A percentile compares a stretch with the other conserved stretches of the same genome.
Conservation (phyloP, 2,113 vertebrate species). For the Hippocampus comes region DNA sequence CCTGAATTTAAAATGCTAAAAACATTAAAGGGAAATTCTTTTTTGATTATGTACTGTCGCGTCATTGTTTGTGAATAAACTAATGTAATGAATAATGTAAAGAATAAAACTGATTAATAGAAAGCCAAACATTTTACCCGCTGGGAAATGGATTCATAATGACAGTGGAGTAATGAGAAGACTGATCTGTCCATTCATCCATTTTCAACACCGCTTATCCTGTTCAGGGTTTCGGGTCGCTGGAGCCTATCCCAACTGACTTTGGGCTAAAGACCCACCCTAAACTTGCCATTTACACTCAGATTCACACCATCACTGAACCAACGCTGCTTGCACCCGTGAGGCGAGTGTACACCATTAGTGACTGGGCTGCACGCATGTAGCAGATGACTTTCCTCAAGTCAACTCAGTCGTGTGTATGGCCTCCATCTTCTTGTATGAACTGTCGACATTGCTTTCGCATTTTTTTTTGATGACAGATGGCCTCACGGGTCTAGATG, state of each 20-base stretch:
- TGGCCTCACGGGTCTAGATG: not conserved
- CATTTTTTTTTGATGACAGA: not conserved
- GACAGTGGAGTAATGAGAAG: not conserved
- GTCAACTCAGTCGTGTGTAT: not conserved
- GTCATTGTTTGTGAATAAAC: not conserved
- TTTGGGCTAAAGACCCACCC: no score
- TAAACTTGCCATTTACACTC: no score
- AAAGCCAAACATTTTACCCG: not conserved
- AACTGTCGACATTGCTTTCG: not conserved
- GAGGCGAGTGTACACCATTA: no score
- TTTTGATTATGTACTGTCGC: not conserved
- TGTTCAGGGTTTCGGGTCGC: no score
- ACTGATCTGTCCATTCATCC: no score
- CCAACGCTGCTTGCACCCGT: no score
- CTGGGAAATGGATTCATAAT: not conserved
- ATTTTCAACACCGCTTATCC: no score
- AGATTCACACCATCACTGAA: no score
- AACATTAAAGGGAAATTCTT: not conserved
- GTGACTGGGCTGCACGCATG: no score
- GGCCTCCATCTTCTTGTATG: not conserved
- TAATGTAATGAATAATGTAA: not conserved
- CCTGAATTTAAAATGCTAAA: not conserved
- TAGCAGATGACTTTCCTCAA: no score
- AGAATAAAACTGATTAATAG: not conserved
- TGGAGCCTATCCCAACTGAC: no score